A percentile compares a stretch with the other conserved stretches of the same genome.
phyloP scores from a whole-genome alignment of 2,888 invertebrate species.

The Limnephilus rhombicus region DNA sequence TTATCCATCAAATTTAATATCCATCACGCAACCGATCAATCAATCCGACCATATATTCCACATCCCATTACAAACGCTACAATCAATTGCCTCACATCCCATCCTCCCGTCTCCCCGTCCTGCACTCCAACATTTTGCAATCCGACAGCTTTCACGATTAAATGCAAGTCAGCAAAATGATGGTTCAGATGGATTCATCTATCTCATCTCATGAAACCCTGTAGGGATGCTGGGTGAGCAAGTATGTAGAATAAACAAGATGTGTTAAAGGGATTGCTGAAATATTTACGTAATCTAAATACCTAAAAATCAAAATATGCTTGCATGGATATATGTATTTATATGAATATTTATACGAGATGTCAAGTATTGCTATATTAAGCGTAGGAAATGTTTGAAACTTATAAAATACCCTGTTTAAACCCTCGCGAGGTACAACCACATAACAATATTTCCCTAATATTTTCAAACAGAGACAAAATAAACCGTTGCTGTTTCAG shows the following conservation, averaged over 20 bases:
- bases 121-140: constrained; percentile 37
- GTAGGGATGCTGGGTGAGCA: background rate
- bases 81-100: constrained; percentile 38
- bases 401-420: too few relatives aligned
- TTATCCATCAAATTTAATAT: constrained; percentile 21
- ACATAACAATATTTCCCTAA: too few relatives aligned
- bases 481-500: too few relatives aligned
- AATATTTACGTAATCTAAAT: background rate
- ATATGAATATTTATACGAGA: too few relatives aligned
- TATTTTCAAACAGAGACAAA: too few relatives aligned
- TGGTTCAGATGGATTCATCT: constrained; percentile 43
- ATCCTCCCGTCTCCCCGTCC: background rate
- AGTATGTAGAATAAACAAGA: background rate
- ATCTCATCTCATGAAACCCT: background rate
- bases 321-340: too few relatives aligned
- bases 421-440: too few relatives aligned
- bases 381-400: too few relatives aligned
- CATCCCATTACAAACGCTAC: constrained; percentile 25
- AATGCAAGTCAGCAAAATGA: constrained; percentile 59
- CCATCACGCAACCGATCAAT: constrained; percentile 2
- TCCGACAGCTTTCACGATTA: constrained; percentile 52
- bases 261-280: background rate
- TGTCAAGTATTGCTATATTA: too few relatives aligned
- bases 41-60: constrained; percentile 5
- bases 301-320: too few relatives aligned